These are phyloP conservation scores for Triplophysa rosa DNA, from an alignment of 2,113 vertebrate genomes.

Conservation along the genomic window DNA sequence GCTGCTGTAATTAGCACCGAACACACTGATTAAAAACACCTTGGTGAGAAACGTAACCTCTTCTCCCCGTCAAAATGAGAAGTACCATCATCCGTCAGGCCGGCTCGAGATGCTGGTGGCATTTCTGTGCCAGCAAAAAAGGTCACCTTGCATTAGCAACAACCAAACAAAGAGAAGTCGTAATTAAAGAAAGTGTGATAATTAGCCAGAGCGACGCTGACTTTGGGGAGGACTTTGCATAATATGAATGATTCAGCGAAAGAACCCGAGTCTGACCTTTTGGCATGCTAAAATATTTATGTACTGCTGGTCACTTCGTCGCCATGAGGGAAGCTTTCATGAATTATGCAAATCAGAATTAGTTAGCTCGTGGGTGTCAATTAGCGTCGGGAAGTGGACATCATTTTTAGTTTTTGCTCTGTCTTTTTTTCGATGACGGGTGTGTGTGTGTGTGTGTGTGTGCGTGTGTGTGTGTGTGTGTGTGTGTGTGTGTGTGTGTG, in stretches of 20 bases:
- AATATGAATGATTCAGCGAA: slow-evolving; percentile 64
- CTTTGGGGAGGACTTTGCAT: slow-evolving; percentile 59
- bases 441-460: background rate
- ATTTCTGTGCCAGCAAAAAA: slow-evolving; percentile 66
- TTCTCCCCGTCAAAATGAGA: slow-evolving; percentile 60
- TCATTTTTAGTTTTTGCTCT: slow-evolving; percentile 51
- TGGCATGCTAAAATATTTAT: slow-evolving; percentile 66
- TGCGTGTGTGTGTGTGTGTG: no score
- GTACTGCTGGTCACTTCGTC: slow-evolving; percentile 60
- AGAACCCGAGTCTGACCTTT: slow-evolving; percentile 57
- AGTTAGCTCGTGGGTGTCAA: slow-evolving; percentile 64
- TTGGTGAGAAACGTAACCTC: slow-evolving; percentile 20
- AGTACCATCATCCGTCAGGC: slow-evolving; percentile 63
- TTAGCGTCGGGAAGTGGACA: slow-evolving; percentile 54
- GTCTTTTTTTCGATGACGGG: slow-evolving; percentile 19
- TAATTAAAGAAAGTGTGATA: slow-evolving; percentile 73
- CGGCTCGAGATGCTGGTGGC: slow-evolving; percentile 62
- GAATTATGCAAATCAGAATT: slow-evolving; percentile 68
- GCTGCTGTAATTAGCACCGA: slow-evolving; percentile 69
- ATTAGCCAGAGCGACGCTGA: slow-evolving; percentile 66
- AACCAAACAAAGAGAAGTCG: slow-evolving; percentile 59
- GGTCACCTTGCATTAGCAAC: slow-evolving; percentile 69
- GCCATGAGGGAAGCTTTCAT: slow-evolving; percentile 52
- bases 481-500: no score
- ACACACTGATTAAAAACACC: slow-evolving; percentile 1